Conservation (phyloP, 2,888 invertebrate genomes). For the Calameuta filiformis region DNA sequence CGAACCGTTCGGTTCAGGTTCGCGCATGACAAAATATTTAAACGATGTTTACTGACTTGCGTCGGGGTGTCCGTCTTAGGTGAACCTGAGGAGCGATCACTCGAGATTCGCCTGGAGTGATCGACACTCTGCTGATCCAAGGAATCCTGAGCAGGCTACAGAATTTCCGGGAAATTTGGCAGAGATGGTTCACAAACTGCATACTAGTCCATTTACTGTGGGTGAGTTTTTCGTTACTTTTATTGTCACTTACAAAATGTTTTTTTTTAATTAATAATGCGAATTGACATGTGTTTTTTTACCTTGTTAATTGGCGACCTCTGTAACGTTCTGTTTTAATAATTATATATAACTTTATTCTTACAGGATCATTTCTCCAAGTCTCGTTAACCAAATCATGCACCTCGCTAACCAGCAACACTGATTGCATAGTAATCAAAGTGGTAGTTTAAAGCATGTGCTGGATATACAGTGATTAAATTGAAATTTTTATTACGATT, state of each 20-base stretch:
- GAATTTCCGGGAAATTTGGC: not conserved
- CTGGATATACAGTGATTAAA: not conserved
- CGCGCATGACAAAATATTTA: conserved; percentile 26
- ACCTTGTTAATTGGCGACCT: not conserved
- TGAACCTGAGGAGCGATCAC: conserved; percentile 6
- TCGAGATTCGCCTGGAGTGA: not conserved
- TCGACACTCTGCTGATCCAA: not conserved
- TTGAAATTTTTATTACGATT: not conserved
- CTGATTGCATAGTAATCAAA: not conserved
- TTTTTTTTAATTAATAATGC: not conserved
- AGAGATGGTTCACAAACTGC: not conserved
- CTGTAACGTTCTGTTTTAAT: not conserved
- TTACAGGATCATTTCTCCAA: not conserved
- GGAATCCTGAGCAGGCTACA: not conserved
- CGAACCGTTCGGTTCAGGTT: not conserved
- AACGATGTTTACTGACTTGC: conserved; percentile 19
- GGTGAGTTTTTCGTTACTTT: not conserved
- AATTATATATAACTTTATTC: not conserved
- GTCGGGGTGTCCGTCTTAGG: conserved; percentile 6
- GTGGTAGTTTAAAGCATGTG: not conserved
- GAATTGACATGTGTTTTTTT: not conserved
- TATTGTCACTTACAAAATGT: not conserved
- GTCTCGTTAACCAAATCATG: not conserved
- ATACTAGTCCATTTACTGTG: not conserved
- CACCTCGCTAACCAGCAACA: not conserved